These are phyloP conservation scores for Microchrysa polita DNA, from an alignment of 2,888 invertebrate genomes.

Conservation along the genomic window DNA sequence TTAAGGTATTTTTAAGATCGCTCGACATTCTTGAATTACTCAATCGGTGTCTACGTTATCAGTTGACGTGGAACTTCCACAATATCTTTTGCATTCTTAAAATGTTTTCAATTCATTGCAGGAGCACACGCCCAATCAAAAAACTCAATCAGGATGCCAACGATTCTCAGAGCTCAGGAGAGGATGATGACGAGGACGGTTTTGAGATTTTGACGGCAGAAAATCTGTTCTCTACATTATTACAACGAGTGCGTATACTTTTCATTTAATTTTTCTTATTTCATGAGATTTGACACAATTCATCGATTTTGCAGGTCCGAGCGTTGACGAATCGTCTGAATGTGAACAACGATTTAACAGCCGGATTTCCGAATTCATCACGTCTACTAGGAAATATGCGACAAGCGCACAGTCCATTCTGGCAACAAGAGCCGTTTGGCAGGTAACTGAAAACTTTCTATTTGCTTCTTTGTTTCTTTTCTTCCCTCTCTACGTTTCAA, in stretches of 20 bases:
- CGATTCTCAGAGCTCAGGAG: constrained; percentile 88
- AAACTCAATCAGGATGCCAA: constrained; percentile 70
- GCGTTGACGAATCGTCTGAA: constrained; percentile 86
- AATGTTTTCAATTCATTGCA: constrained; percentile 54
- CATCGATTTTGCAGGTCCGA: constrained; percentile 69
- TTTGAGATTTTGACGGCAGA: constrained; percentile 92
- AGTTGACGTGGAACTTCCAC: neutral
- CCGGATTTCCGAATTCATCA: constrained; percentile 72
- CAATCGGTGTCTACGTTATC: no score
- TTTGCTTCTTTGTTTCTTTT: constrained; percentile 6
- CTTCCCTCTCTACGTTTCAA: neutral
- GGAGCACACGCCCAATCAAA: constrained; percentile 75
- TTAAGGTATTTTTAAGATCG: constrained; percentile 68
- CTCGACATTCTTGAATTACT: constrained; percentile 4
- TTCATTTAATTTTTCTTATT: constrained; percentile 14
- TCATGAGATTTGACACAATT: neutral
- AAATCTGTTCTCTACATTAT: constrained; percentile 86
- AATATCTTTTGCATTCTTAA: neutral
- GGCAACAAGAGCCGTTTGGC: constrained; percentile 63
- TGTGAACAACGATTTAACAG: constrained; percentile 77
- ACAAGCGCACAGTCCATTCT: constrained; percentile 63
- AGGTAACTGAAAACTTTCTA: constrained; percentile 59
- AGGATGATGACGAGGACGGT: constrained; percentile 89
- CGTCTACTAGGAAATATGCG: constrained; percentile 68
- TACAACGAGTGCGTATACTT: constrained; percentile 76